A percentile compares a stretch with the other conserved stretches of the same genome.
Conservation (phyloP, 2,113 vertebrate species). For the Ammodytes dubius region DNA sequence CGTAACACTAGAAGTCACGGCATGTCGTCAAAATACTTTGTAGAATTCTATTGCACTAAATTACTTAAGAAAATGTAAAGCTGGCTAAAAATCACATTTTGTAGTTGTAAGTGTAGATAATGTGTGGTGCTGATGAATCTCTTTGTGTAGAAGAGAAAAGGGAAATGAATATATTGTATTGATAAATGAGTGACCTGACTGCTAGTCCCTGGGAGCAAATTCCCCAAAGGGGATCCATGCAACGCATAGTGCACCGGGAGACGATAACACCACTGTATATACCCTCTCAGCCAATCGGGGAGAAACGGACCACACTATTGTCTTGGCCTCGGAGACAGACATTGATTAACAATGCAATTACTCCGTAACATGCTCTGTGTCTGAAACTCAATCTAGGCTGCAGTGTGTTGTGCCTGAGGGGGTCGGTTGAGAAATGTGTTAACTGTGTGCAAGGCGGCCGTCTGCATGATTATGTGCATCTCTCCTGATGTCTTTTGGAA, state of each 20-base stretch:
- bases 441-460: slow-evolving; percentile 46
- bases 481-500: slow-evolving; percentile 65
- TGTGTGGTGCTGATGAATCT: slow-evolving; percentile 36
- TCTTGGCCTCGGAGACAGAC: slow-evolving; percentile 78
- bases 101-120: background rate
- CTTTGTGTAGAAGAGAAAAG: slow-evolving; percentile 36
- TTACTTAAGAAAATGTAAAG: background rate
- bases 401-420: slow-evolving; percentile 72
- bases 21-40: background rate
- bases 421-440: slow-evolving; percentile 45
- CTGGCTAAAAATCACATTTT: slow-evolving; percentile 23
- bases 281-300: slow-evolving; percentile 72
- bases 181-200: slow-evolving; percentile 71
- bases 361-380: slow-evolving; percentile 82
- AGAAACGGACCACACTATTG: slow-evolving; percentile 71
- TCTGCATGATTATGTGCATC: slow-evolving; percentile 37
- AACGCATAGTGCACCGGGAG: slow-evolving; percentile 74
- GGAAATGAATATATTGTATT: slow-evolving; percentile 55
- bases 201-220: slow-evolving; percentile 54
- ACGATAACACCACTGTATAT: slow-evolving; percentile 79
- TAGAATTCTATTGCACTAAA: slow-evolving; percentile 18
- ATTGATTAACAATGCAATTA: slow-evolving; percentile 88
- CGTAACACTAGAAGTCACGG: slow-evolving; percentile 9
- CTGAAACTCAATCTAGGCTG: slow-evolving; percentile 82
- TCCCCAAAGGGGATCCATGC: slow-evolving; percentile 49